Conservation (phyloP, 2,797 vertebrate species). For the Chromis chromis region DNA sequence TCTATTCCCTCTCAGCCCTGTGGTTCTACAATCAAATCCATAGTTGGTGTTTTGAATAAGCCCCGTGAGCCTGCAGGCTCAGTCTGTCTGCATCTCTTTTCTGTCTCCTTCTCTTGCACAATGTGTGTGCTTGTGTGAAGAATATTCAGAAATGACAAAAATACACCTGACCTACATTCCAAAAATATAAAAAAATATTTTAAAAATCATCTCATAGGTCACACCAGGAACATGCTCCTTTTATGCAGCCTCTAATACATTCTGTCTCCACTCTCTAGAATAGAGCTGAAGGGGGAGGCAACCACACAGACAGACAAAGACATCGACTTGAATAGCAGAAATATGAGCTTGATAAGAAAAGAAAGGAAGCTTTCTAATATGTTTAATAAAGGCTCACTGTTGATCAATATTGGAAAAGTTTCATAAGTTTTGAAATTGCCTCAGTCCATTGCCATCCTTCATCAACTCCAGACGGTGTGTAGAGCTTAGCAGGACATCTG, state of each 20-base stretch:
- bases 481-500: neutral
- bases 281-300: conserved; percentile 9
- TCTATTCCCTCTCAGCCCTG: conserved; percentile 1
- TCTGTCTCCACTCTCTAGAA: conserved; percentile 4
- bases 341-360: neutral
- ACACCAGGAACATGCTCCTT: conserved; percentile 17
- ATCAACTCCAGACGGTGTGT: neutral
- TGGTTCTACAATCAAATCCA: conserved; percentile 44
- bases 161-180: conserved; percentile 71
- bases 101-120: neutral
- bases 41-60: conserved; percentile 40
- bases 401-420: neutral
- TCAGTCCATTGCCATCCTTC: neutral
- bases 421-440: neutral
- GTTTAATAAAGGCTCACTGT: neutral
- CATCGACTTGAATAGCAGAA: neutral
- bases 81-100: conserved; percentile 25
- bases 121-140: conserved; percentile 23
- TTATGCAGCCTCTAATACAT: neutral
- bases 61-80: conserved; percentile 27
- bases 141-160: conserved; percentile 60
- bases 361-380: neutral
- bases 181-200: conserved; percentile 48
- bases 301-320: neutral
- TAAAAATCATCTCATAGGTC: conserved; percentile 57